phyloP scores from a whole-genome alignment of 2,888 invertebrate genomes.

The Sinohyriopsis cumingii region DNA sequence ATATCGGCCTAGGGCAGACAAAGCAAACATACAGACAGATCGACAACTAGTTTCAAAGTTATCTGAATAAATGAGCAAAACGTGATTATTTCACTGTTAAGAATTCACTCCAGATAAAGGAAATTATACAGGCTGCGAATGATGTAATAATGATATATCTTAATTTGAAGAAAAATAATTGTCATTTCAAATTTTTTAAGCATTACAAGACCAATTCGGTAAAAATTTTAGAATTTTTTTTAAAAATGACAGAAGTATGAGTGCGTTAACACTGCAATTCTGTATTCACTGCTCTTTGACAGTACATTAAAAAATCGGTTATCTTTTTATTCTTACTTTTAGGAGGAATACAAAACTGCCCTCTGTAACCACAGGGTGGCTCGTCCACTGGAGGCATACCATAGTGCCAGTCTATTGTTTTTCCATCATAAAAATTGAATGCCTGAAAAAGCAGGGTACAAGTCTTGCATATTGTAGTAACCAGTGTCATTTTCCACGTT shows the following conservation, averaged over 20 bases:
- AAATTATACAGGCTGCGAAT: background rate
- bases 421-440: constrained; percentile 79
- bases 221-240: too few species aligned
- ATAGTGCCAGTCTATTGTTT: constrained; percentile 84
- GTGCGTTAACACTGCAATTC: too few species aligned
- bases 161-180: background rate
- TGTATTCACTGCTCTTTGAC: too few species aligned
- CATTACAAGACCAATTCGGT: background rate
- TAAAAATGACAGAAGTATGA: too few species aligned
- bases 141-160: background rate
- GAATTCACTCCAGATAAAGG: background rate
- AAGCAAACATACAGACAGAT: too few species aligned
- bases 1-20: too few species aligned
- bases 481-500: too few species aligned
- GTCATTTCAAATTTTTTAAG: too few species aligned
- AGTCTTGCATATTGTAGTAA: background rate
- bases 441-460: constrained; percentile 76
- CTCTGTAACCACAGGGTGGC: constrained; percentile 91
- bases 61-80: too few species aligned
- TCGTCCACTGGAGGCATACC: constrained; percentile 86
- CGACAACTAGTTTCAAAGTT: too few species aligned
- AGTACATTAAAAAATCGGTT: too few species aligned
- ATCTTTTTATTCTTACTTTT: constrained; percentile 42
- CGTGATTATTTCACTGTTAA: constrained; percentile 1
- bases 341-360: constrained; percentile 84